These are phyloP conservation scores for Xyliphius kryptos DNA, from an alignment of 2,113 vertebrate genomes.

Conservation along the genomic window DNA sequence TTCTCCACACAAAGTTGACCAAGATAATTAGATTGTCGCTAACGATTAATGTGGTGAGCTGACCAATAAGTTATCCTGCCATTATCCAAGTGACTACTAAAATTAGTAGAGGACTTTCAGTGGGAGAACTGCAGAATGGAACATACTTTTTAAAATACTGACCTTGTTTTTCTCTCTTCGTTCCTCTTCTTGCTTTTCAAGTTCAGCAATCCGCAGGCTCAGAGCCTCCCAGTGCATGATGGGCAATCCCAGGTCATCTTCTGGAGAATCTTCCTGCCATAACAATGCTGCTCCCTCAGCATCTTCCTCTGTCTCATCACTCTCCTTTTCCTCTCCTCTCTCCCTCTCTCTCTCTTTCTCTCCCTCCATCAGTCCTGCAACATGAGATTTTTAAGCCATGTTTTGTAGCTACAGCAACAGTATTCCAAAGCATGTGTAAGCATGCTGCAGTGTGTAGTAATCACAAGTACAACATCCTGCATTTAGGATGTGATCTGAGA, in stretches of 20 bases:
- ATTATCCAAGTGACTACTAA: too few relatives aligned
- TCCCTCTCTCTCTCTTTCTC: slow-evolving; percentile 36
- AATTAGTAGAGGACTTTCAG: too few relatives aligned
- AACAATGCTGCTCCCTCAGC: slow-evolving; percentile 30
- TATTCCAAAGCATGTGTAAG: background rate
- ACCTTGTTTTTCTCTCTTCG: slow-evolving; percentile 53
- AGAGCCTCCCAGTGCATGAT: slow-evolving; percentile 76
- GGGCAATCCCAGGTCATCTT: slow-evolving; percentile 65
- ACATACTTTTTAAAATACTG: slow-evolving; percentile 3
- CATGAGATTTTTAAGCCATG: background rate
- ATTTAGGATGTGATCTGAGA: too few relatives aligned
- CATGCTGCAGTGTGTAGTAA: too few relatives aligned
- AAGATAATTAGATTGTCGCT: too few relatives aligned
- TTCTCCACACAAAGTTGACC: too few relatives aligned
- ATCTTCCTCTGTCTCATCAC: slow-evolving; percentile 38
- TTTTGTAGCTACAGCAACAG: too few relatives aligned
- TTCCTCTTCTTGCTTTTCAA: slow-evolving; percentile 69
- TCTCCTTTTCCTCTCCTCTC: slow-evolving; percentile 41
- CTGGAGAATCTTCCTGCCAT: slow-evolving; percentile 38
- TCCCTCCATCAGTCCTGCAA: slow-evolving; percentile 37
- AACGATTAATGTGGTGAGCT: too few relatives aligned
- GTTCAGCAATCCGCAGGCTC: slow-evolving; percentile 64
- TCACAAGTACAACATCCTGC: too few relatives aligned
- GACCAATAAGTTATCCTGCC: too few relatives aligned
- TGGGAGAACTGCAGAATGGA: too few relatives aligned